These are phyloP conservation scores for Telmatochromis brachygnathus DNA, from an alignment of 2,113 vertebrate species.

Conservation along the genomic window DNA sequence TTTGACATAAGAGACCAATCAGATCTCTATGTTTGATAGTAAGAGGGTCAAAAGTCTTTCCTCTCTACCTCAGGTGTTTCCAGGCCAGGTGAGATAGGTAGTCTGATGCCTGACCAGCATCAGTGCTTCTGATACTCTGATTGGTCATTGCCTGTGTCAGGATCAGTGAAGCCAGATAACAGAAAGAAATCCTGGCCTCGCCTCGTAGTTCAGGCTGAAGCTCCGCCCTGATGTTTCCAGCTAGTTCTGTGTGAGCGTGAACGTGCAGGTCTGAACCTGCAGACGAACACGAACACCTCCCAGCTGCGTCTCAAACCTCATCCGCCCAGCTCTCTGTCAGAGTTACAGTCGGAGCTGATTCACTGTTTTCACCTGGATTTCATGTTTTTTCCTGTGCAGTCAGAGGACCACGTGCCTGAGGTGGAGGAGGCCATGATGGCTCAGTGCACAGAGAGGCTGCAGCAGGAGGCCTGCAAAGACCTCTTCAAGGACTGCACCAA, in stretches of 20 bases:
- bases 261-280: background rate
- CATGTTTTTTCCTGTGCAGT: constrained; percentile 55
- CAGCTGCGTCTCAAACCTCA: background rate
- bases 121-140: background rate
- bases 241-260: background rate
- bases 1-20: background rate
- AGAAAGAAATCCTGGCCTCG: background rate
- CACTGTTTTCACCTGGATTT: background rate
- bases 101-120: background rate
- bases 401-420: constrained; percentile 84
- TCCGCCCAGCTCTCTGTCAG: background rate
- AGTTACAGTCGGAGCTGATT: background rate
- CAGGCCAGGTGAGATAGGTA: background rate
- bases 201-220: background rate
- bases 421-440: constrained; percentile 78
- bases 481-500: constrained; percentile 93
- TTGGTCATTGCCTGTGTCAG: background rate
- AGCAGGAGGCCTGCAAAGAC: constrained; percentile 89
- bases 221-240: background rate
- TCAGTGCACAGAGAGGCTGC: constrained; percentile 78
- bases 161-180: background rate
- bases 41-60: background rate
- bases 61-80: background rate
- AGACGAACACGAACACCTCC: background rate
- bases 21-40: background rate